phyloP scores from a whole-genome alignment of 2,888 invertebrate species.

The Sympetrum striolatum region DNA sequence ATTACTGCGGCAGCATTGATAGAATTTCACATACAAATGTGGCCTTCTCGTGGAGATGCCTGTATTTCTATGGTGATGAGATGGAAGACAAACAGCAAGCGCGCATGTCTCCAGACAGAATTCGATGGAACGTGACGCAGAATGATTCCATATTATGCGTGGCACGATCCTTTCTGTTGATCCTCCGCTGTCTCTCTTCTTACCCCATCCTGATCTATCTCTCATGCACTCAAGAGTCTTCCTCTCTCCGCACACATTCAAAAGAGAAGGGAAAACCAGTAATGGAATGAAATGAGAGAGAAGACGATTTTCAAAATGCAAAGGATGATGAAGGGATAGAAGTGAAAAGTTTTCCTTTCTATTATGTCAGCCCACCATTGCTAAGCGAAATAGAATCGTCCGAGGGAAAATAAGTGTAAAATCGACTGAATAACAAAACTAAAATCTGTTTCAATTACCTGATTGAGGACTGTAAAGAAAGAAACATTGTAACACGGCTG shows the following conservation, averaged over 20 bases:
- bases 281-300: neutral
- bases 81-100: constrained; percentile 9
- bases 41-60: neutral
- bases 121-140: neutral
- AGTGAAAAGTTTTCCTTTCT: neutral
- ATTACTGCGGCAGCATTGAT: too few species aligned
- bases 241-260: neutral
- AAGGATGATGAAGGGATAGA: neutral
- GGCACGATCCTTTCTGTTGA: constrained; percentile 17
- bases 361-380: neutral
- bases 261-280: neutral
- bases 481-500: neutral
- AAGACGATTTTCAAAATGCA: neutral
- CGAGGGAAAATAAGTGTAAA: neutral
- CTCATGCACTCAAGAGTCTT: neutral
- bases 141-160: constrained; percentile 26
- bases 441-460: neutral
- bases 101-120: constrained; percentile 16
- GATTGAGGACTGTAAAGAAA: neutral
- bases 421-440: too few species aligned
- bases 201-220: neutral
- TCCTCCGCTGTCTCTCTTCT: neutral
- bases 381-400: neutral
- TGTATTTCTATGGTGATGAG: neutral
- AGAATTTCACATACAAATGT: too few species aligned